phyloP scores from a whole-genome alignment of 2,797 vertebrate genomes.

The Hydrolagus colliei region DNA sequence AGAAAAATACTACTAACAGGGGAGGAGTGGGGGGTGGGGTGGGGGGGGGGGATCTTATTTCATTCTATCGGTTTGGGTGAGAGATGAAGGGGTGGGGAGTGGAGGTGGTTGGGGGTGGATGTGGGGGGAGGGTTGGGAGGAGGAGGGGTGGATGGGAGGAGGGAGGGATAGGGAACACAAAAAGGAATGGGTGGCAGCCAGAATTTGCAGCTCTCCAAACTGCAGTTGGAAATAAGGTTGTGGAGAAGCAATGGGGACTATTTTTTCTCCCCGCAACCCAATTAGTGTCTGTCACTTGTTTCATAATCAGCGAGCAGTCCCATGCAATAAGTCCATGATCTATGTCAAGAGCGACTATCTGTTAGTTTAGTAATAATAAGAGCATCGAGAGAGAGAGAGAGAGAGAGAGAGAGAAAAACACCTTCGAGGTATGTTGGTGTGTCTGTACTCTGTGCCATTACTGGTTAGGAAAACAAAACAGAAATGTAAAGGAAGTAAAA shows the following conservation, averaged over 20 bases:
- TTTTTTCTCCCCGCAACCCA: constrained; percentile 32
- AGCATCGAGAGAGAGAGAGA: no score
- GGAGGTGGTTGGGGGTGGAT: constrained; percentile 27
- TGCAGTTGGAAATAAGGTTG: background rate
- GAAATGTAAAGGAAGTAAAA: constrained; percentile 71
- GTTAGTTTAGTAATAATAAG: constrained; percentile 47
- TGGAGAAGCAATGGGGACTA: background rate
- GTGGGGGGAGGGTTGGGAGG: background rate
- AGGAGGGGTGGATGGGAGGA: constrained; percentile 7
- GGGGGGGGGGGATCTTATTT: no score
- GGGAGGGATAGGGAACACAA: background rate
- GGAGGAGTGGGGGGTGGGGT: no score
- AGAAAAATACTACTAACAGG: constrained; percentile 37
- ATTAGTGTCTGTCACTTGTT: constrained; percentile 41
- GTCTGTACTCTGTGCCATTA: constrained; percentile 42
- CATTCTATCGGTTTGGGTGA: constrained; percentile 34
- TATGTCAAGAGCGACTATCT: constrained; percentile 43
- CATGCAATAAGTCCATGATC: constrained; percentile 36
- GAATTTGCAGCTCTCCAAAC: background rate
- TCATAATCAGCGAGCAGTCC: constrained; percentile 38
- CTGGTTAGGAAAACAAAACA: constrained; percentile 68
- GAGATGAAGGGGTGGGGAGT: constrained; percentile 23
- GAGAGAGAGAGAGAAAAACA: no score
- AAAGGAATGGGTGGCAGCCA: constrained; percentile 13
- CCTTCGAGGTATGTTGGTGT: constrained; percentile 45